Conservation (phyloP, 2,113 vertebrate species). For the Pseudonaja textilis region DNA sequence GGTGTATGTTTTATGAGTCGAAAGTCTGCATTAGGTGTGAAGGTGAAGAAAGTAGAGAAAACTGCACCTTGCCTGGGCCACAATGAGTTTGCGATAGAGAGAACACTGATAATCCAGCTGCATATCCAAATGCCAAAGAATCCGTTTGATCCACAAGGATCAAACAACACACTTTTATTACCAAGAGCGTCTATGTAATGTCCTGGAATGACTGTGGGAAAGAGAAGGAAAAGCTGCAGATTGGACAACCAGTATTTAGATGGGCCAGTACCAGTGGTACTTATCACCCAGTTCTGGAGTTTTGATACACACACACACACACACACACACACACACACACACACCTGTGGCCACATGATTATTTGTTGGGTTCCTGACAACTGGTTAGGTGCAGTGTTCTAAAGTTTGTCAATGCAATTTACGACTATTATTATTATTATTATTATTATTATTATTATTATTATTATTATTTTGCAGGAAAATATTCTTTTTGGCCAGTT, state of each 20-base stretch:
- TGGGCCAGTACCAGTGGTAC: not conserved
- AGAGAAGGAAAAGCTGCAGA: not conserved
- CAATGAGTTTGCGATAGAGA: not conserved
- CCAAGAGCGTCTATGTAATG: not conserved
- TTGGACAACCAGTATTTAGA: not conserved
- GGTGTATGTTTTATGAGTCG: not conserved
- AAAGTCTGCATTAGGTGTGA: not conserved
- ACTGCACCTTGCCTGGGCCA: not conserved
- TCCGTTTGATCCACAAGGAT: not conserved
- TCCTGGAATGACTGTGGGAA: not conserved
- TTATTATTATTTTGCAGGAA: too few relatives aligned
- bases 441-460: too few relatives aligned
- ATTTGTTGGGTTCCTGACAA: too few relatives aligned
- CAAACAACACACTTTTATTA: not conserved
- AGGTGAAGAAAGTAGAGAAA: not conserved
- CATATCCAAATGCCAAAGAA: not conserved
- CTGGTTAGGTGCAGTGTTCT: too few relatives aligned
- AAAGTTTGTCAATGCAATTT: too few relatives aligned
- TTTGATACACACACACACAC: too few relatives aligned
- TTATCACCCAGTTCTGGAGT: not conserved
- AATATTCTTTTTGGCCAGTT: too few relatives aligned
- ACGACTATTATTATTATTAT: too few relatives aligned
- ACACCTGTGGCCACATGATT: too few relatives aligned
- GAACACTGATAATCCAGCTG: not conserved
- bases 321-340: too few relatives aligned